These are phyloP conservation scores for Amblyornis subalaris DNA, from an alignment of 2,113 vertebrate genomes.

Conservation along the genomic window DNA sequence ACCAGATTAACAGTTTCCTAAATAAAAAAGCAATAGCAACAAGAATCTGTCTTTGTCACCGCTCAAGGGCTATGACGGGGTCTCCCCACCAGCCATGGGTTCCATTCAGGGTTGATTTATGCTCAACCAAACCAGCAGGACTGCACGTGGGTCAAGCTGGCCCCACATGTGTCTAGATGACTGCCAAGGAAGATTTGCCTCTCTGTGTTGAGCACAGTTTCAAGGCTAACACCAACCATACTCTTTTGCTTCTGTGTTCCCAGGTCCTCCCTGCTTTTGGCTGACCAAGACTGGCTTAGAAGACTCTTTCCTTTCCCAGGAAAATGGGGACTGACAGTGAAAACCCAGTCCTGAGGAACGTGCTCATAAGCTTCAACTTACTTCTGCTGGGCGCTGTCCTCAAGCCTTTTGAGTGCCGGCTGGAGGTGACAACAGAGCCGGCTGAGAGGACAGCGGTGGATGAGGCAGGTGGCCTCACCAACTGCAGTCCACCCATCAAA, in stretches of 20 bases:
- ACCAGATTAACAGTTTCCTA: background rate
- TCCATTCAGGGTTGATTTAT: background rate
- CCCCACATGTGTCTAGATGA: background rate
- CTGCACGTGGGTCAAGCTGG: accelerated
- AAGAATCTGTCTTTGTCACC: background rate
- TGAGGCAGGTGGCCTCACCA: conserved; percentile 60
- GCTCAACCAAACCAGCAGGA: background rate
- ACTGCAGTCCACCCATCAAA: conserved; percentile 73
- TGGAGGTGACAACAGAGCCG: conserved; percentile 62
- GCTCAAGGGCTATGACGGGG: background rate
- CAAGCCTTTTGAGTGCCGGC: conserved; percentile 67
- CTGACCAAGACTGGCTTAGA: conserved; percentile 21
- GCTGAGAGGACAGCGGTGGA: conserved; percentile 69
- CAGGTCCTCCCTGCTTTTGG: conserved; percentile 12
- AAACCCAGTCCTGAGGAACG: conserved; percentile 64
- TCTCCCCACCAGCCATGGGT: background rate
- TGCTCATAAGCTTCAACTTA: conserved; percentile 73
- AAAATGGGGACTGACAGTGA: conserved; percentile 74
- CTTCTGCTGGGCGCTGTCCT: conserved; percentile 70
- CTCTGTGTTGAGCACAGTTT: background rate
- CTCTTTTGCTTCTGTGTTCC: background rate
- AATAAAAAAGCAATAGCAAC: background rate
- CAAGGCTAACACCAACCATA: background rate
- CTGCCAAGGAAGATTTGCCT: background rate
- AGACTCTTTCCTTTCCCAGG: background rate